Percentiles rank a stretch among this genome's conserved stretches.
phyloP scores from a whole-genome alignment of 2,113 vertebrate genomes.

The Clarias magur region DNA sequence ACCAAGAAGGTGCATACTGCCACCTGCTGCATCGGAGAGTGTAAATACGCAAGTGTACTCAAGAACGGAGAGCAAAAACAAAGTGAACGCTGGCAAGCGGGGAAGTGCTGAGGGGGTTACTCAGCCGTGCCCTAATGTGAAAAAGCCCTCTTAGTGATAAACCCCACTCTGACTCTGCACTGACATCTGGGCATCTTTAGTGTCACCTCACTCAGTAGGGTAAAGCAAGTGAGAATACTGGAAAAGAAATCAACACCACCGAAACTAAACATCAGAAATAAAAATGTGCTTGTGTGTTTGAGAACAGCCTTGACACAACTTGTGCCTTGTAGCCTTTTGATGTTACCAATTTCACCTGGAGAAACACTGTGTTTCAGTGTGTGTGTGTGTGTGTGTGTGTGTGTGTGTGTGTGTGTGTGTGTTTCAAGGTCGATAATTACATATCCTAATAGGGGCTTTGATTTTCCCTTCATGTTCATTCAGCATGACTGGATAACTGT shows the following conservation, averaged over 20 bases:
- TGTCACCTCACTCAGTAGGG: not conserved
- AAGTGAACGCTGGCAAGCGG: too few relatives aligned
- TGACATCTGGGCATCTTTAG: not conserved
- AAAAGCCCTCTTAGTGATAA: not conserved
- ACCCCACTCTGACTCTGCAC: not conserved
- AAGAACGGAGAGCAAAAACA: too few relatives aligned
- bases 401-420: not conserved
- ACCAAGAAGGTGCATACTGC: too few relatives aligned
- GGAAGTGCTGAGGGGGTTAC: too few relatives aligned
- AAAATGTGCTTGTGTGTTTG: not conserved
- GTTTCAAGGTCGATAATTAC: constrained; percentile 26
- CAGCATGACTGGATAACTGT: not conserved
- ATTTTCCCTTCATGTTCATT: constrained; percentile 18
- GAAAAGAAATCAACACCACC: not conserved
- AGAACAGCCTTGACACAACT: not conserved
- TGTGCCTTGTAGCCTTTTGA: not conserved
- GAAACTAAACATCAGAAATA: not conserved
- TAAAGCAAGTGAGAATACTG: not conserved
- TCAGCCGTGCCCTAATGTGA: too few relatives aligned
- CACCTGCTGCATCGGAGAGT: too few relatives aligned
- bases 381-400: not conserved
- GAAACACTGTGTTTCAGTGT: not conserved
- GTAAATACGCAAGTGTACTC: too few relatives aligned
- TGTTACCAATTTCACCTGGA: not conserved
- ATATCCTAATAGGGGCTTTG: constrained; percentile 14